Evolutionary conservation across 2,113 vertebrate genomes (phyloP).

Genomic region (Balaenoptera acutorostrata): DNA sequence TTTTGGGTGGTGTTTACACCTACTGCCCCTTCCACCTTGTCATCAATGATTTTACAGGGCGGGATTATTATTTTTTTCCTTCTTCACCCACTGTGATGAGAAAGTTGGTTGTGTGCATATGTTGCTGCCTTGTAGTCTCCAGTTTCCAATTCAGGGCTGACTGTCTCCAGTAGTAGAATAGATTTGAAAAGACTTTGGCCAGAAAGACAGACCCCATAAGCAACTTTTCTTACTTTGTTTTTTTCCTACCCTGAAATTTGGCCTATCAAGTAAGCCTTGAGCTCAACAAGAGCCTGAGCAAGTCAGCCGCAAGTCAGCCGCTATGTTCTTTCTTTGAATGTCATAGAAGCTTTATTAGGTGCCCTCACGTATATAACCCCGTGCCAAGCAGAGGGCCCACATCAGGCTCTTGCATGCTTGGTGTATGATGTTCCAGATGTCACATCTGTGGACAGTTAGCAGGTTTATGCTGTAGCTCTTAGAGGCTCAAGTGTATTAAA

Average conservation of each 20-base stretch:
- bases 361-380: not conserved
- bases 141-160: not conserved
- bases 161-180: not conserved
- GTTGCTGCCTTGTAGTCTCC: not conserved
- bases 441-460: constrained; percentile 53
- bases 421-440: not conserved
- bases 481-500: not conserved
- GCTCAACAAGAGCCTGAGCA: not conserved
- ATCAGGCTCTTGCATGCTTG: not conserved
- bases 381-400: constrained; percentile 10
- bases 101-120: not conserved
- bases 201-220: not conserved
- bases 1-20: not conserved
- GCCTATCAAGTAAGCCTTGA: not conserved
- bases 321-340: not conserved
- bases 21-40: not conserved
- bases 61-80: not conserved
- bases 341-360: constrained; percentile 1
- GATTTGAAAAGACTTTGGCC: not conserved
- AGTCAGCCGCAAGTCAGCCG: not conserved
- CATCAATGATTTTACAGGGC: not conserved
- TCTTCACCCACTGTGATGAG: not conserved
- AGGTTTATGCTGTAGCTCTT: not conserved
- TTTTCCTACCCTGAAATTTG: not conserved
- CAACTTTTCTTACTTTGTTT: not conserved